Base-by-base conservation (phyloP, 1,140 invertebrate genomes). In the Ceratitis capitata region DNA sequence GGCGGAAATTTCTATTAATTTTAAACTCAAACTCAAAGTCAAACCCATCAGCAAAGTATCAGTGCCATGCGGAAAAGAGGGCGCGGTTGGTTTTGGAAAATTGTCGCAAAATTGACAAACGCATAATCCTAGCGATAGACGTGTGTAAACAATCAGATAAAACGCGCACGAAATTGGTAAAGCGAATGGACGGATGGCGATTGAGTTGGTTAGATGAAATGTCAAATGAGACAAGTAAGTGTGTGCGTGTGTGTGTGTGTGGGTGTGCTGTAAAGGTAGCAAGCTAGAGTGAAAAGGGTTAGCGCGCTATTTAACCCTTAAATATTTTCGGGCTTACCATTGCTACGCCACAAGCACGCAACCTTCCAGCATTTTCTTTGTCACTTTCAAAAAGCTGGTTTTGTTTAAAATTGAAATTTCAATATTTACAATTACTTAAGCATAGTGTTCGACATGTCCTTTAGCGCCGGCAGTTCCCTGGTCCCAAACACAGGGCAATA, bases 391-490 rank as follows among this genome's bases (percentile, higher is more conserved):
- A 78, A 32, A 9, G 61, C 49, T 85, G 61, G 32, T 39, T 23
- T 82, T 51, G 53, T 32, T 42, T 47, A 64, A 29, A 82, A 32
- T 32, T 83, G 78, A 47, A 82, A 85, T 83, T 85, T 85, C 85
- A 85, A 85, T 85, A 85, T 85, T 85, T 78, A 85, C 85, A 85
- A 85, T 85, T 85, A 85, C 85, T 85, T 85, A 85, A 82, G 85
- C 85, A 83, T 78, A 82, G 85, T 85, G 82, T 82, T 85, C 85
- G 78, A 64, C 78, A 61, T 83, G 74, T 82, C 85, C 78, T 78
- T 78, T 42, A 78, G 32, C 69, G 42, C 69, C 69, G 7, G 39
- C 69, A 78, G 69, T 35, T 78, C 69, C n/a, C 45, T 78, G 42
- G 69, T 23, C 10, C 10, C n/a, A 12, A 12, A 6, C 32, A 26